phyloP scores from a whole-genome alignment of 2,797 vertebrate genomes.

The Poeciliopsis turneri region DNA sequence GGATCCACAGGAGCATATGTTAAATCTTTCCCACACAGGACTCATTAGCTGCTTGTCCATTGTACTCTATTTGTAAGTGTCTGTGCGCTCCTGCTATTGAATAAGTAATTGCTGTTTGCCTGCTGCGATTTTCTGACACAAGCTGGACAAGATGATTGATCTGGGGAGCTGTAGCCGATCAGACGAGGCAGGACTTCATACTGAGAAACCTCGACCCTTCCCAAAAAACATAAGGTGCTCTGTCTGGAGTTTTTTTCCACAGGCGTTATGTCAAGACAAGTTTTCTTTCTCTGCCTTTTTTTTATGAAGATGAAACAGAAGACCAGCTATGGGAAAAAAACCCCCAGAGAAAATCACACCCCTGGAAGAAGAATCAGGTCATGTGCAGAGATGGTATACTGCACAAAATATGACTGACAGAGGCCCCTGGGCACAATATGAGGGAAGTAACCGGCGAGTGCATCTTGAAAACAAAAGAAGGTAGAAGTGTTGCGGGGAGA shows the following conservation, averaged over 20 bases:
- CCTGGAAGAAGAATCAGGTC: slow-evolving; percentile 45
- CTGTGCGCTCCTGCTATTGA: neutral
- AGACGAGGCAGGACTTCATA: slow-evolving; percentile 7
- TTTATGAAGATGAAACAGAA: slow-evolving; percentile 50
- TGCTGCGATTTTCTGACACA: neutral
- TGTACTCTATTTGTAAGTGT: neutral
- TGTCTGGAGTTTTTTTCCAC: slow-evolving; percentile 22
- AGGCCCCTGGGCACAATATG: slow-evolving; percentile 24
- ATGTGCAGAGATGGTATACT: slow-evolving; percentile 31
- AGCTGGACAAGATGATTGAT: slow-evolving; percentile 9
- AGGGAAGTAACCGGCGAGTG: slow-evolving; percentile 13
- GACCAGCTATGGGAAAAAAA: slow-evolving; percentile 18
- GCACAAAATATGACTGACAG: slow-evolving; percentile 30
- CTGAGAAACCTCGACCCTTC: neutral
- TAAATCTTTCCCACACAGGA: neutral
- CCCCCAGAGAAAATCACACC: slow-evolving; percentile 27
- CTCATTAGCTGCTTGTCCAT: neutral
- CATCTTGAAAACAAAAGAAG: slow-evolving; percentile 37
- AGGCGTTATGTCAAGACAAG: slow-evolving; percentile 28
- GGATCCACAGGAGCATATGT: neutral
- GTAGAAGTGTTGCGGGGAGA: slow-evolving; percentile 1
- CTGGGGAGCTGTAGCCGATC: neutral
- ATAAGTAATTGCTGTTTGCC: neutral
- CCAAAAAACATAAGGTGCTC: slow-evolving; percentile 19
- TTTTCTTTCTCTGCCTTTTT: slow-evolving; percentile 16